Evolutionary conservation across 1,140 invertebrate species (phyloP).

Genomic region (Thaumetopoea pityocampa): DNA sequence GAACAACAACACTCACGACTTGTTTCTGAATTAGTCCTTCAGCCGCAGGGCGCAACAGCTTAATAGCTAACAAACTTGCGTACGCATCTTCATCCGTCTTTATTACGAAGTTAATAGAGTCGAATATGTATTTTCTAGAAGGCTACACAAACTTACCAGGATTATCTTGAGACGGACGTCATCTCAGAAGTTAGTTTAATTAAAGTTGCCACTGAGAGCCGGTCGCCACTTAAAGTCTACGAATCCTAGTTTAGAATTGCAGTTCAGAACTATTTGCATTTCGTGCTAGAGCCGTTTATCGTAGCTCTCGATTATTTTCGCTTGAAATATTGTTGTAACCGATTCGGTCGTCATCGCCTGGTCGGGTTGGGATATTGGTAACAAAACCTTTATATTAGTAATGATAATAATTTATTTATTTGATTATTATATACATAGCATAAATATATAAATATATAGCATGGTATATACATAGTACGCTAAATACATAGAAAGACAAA

Average conservation of each 20-base stretch:
- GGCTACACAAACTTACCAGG: slow-evolving; percentile 20
- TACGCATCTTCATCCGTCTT: background rate
- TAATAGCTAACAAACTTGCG: slow-evolving; percentile 19
- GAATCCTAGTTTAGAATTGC: slow-evolving; percentile 46
- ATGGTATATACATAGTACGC: no score
- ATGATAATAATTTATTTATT: no score
- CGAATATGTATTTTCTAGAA: background rate
- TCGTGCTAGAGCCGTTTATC: slow-evolving; percentile 35
- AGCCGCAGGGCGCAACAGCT: slow-evolving; percentile 40
- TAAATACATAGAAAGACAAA: no score
- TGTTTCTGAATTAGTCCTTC: slow-evolving; percentile 31
- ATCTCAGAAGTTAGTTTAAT: slow-evolving; percentile 64
- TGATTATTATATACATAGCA: no score
- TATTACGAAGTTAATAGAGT: slow-evolving; percentile 9
- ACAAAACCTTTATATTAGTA: no score
- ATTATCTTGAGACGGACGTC: slow-evolving; percentile 54
- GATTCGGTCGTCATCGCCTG: background rate
- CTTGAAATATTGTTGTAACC: background rate
- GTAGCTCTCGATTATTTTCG: slow-evolving; percentile 13
- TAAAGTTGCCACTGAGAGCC: slow-evolving; percentile 48
- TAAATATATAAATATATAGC: no score
- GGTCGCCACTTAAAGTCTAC: slow-evolving; percentile 40
- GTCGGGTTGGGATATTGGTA: no score
- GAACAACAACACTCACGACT: slow-evolving; percentile 17
- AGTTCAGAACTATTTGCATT: slow-evolving; percentile 58